A percentile compares a stretch with the other conserved stretches of the same genome.
These are phyloP conservation scores for Megaustenia siamemsis DNA, from an alignment of 2,888 invertebrate species.

Conservation along the genomic window DNA sequence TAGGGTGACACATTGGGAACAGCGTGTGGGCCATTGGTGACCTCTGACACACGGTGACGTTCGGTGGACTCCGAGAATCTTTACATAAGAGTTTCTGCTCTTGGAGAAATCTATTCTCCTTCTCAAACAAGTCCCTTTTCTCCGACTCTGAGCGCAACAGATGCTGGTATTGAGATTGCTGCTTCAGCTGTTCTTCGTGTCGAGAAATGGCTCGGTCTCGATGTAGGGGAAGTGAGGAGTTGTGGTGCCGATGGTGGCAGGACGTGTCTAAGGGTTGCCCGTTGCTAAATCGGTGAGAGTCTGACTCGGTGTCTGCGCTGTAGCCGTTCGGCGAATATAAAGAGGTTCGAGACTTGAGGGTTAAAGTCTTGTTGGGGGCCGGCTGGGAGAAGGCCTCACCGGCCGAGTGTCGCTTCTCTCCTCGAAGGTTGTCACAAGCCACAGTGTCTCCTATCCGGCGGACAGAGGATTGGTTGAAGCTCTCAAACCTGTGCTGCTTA, in stretches of 20 bases:
- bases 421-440: neutral
- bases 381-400: constrained; percentile 1
- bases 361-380: neutral
- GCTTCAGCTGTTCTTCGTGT: constrained; percentile 24
- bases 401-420: neutral
- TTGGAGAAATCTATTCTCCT: constrained; percentile 57
- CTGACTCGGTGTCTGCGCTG: constrained; percentile 59
- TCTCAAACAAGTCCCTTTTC: constrained; percentile 53
- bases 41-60: constrained; percentile 92
- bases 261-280: constrained; percentile 25
- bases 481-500: neutral
- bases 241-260: constrained; percentile 31
- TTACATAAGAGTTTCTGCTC: constrained; percentile 56
- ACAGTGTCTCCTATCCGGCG: constrained; percentile 14
- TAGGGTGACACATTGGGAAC: constrained; percentile 83
- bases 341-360: neutral
- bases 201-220: constrained; percentile 36
- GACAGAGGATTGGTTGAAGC: neutral
- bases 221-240: neutral
- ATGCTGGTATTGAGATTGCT: constrained; percentile 44
- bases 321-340: constrained; percentile 35
- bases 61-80: constrained; percentile 83
- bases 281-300: constrained; percentile 51
- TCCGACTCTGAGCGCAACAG: constrained; percentile 46
- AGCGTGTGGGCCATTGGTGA: constrained; percentile 90